These are phyloP conservation scores for Zoroaster sp. DNA, from an alignment of 53 echinoderm and acorn worm genomes.

Conservation along the genomic window DNA sequence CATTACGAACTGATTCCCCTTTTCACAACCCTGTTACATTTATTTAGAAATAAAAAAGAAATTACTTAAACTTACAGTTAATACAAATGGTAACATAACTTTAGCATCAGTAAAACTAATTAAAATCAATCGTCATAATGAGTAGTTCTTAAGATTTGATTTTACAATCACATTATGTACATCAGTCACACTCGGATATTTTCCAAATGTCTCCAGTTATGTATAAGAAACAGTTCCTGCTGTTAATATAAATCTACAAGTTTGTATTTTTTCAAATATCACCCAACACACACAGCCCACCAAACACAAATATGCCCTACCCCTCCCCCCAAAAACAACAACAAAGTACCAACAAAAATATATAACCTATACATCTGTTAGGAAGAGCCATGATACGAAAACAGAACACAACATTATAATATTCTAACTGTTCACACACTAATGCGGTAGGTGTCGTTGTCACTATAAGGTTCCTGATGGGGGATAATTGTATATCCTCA, in stretches of 20 bases:
- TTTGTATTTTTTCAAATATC: neutral
- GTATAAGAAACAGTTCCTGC: neutral
- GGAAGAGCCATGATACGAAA: neutral
- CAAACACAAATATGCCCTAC: no score
- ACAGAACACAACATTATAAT: neutral
- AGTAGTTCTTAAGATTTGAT: neutral
- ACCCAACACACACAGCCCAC: neutral
- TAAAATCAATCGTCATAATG: neutral
- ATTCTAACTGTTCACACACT: neutral
- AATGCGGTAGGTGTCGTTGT: no score
- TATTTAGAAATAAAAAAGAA: neutral
- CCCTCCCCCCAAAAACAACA: neutral
- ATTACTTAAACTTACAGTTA: neutral
- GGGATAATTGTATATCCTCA: no score
- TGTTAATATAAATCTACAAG: neutral
- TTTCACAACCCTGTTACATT: neutral
- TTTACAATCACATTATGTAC: neutral
- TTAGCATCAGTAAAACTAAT: neutral
- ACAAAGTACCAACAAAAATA: neutral
- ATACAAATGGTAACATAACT: neutral
- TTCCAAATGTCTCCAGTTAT: neutral
- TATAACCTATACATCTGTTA: neutral
- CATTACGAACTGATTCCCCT: neutral
- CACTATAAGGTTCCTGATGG: no score
- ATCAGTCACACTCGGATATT: neutral